Evolutionary conservation across 92 coral and sea anemone species (phyloP), one percentile per base, ranked within the genome.

Genomic region (Epizoanthus scotinus): DNA sequence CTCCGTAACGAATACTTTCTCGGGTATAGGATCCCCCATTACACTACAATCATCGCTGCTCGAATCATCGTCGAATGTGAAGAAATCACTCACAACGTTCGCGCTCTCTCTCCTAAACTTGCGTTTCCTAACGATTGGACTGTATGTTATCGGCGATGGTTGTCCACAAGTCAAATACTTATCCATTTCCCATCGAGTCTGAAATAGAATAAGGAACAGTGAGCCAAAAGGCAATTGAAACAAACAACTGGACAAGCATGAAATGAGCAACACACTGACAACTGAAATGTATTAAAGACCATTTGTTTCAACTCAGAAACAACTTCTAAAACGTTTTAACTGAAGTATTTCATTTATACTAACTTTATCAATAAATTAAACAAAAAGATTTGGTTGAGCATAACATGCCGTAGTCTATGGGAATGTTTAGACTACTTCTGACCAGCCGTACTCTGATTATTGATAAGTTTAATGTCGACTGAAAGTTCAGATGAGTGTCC

Each of bases 91-190:
- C 63, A 96, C 99, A 21, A 96, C 99, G 55, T 96, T 96, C 19
- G 99, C 99, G 87, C 99, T 96, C 63, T 96, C 99, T 24, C 99
- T 93, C 60, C 99, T 94, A 78, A 96, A 96, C 86, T 96, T 96
- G 81, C 97, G 86, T 72, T 92, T 89, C 77, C 98, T 91, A 3
- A 94, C 78, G 59, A 90, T 68, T 4, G 99, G 99, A 70, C 93
- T 89, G 53, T 77, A 70, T 3, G 88, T 86, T 19, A 96, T 86
- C 56, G 99, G 99, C 36, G 99, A 96, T 14, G 92, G 92, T 59
- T 85, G 89, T 6, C 89, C 87, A 71, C 94, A 86, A 52, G 89
- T 91, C 63, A 96, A 84, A 53, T 96, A 96, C 75, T 79, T 89
- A 44, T 96, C 99, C 99, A 96, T 96, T 86, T 96, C 99, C 85